Conservation (phyloP, 2,888 invertebrate species). For the Melitaea athalia region DNA sequence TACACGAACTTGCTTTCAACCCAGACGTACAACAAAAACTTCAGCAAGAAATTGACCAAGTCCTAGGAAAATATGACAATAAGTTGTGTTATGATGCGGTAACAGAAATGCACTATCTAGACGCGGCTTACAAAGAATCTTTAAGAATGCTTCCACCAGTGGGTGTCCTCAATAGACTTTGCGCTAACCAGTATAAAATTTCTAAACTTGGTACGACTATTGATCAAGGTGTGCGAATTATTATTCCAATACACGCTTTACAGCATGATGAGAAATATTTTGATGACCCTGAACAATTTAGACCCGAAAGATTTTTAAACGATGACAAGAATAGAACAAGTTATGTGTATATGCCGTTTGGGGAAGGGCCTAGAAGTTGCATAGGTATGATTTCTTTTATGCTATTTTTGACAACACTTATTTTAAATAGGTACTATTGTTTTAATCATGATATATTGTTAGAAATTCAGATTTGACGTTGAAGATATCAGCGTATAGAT, state of each 20-base stretch:
- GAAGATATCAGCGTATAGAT: too few species aligned
- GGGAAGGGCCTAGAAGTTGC: slow-evolving; percentile 62
- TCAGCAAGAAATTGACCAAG: slow-evolving; percentile 62
- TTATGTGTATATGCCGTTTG: slow-evolving; percentile 60
- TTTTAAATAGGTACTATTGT: too few species aligned
- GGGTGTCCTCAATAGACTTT: slow-evolving; percentile 56
- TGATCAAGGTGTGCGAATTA: slow-evolving; percentile 59
- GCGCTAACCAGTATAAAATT: slow-evolving; percentile 50
- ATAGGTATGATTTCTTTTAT: slow-evolving; percentile 52
- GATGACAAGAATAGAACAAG: slow-evolving; percentile 43
- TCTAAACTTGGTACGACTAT: slow-evolving; percentile 52
- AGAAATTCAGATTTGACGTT: too few species aligned
- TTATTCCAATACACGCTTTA: slow-evolving; percentile 60
- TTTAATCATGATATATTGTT: too few species aligned
- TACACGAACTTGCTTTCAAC: slow-evolving; percentile 66
- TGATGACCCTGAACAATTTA: slow-evolving; percentile 54
- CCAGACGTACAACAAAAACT: slow-evolving; percentile 62
- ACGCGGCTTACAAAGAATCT: slow-evolving; percentile 59
- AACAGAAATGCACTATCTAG: slow-evolving; percentile 54
- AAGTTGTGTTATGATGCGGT: slow-evolving; percentile 62
- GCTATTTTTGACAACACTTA: too few species aligned
- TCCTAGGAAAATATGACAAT: slow-evolving; percentile 54
- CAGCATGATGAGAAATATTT: slow-evolving; percentile 63
- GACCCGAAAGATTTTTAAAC: slow-evolving; percentile 55
- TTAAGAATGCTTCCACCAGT: slow-evolving; percentile 61